Evolutionary conservation across 2,888 invertebrate genomes (phyloP).

Genomic region (Agrotis clavis): DNA sequence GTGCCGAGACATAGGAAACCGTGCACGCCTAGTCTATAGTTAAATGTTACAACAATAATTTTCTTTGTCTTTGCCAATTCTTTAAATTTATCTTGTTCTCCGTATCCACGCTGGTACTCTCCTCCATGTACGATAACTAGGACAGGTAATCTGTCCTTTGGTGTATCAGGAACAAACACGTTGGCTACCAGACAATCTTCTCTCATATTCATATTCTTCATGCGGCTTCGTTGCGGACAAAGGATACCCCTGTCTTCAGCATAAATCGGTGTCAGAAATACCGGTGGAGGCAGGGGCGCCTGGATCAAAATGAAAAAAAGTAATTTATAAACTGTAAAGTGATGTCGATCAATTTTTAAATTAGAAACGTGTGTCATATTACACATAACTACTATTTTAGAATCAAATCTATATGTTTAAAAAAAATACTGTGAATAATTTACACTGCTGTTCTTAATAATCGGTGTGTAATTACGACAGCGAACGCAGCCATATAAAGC

Average conservation of each 20-base stretch:
- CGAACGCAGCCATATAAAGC: no score
- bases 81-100: conserved; percentile 67
- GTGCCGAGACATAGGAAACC: conserved; percentile 81
- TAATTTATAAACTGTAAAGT: neutral
- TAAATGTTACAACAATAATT: conserved; percentile 75
- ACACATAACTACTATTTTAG: no score
- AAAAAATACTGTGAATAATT: no score
- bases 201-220: conserved; percentile 33
- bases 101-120: conserved; percentile 78
- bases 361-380: neutral
- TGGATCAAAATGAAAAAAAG: conserved; percentile 42
- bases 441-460: no score
- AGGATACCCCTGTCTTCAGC: conserved; percentile 63
- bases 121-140: conserved; percentile 86
- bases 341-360: neutral
- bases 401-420: no score
- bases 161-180: conserved; percentile 77
- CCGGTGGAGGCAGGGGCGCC: conserved; percentile 73
- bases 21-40: conserved; percentile 76
- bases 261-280: conserved; percentile 70
- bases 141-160: conserved; percentile 76
- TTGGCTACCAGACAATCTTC: conserved; percentile 82
- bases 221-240: conserved; percentile 67
- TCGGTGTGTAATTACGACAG: no score
- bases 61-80: conserved; percentile 70